Percentiles rank a stretch among this genome's conserved stretches.
Evolutionary conservation across 2,888 invertebrate species (phyloP).

Genomic region (Acleris emargana): DNA sequence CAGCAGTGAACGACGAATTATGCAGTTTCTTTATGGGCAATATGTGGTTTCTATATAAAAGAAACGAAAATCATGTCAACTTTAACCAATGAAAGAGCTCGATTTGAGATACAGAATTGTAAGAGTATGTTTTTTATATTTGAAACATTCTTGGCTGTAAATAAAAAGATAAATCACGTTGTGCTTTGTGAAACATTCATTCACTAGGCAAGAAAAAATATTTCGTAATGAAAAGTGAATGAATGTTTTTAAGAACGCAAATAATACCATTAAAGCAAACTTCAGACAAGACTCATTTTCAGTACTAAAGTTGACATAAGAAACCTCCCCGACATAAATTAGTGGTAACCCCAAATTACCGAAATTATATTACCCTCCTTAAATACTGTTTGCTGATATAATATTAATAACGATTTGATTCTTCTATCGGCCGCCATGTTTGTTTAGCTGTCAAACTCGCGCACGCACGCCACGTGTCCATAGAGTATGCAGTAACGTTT

Average conservation of each 20-base stretch:
- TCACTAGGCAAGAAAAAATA: too few species aligned
- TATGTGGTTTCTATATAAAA: too few species aligned
- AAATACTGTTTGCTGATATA: conserved; percentile 72
- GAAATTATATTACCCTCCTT: conserved; percentile 72
- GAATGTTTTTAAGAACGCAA: too few species aligned
- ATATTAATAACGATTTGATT: conserved; percentile 79
- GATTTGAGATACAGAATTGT: too few species aligned
- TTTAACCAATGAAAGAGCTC: too few species aligned
- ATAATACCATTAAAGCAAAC: not conserved
- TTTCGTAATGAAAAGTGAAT: too few species aligned
- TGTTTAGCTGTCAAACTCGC: conserved; percentile 75
- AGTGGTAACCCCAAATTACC: conserved; percentile 68
- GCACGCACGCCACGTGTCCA: conserved; percentile 67
- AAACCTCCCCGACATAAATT: conserved; percentile 51
- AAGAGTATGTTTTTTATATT: too few species aligned
- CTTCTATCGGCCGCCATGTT: conserved; percentile 74
- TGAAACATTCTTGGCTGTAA: too few species aligned
- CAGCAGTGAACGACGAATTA: not conserved
- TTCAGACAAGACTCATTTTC: conserved; percentile 9
- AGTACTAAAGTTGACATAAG: conserved; percentile 22
- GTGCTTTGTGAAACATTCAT: too few species aligned
- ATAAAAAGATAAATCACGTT: too few species aligned
- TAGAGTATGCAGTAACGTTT: conserved; percentile 57
- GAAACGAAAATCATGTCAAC: too few species aligned
- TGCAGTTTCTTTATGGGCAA: not conserved